These are phyloP conservation scores for Odontocolon sp. DNA, from an alignment of 2,888 invertebrate species.

Conservation along the genomic window DNA sequence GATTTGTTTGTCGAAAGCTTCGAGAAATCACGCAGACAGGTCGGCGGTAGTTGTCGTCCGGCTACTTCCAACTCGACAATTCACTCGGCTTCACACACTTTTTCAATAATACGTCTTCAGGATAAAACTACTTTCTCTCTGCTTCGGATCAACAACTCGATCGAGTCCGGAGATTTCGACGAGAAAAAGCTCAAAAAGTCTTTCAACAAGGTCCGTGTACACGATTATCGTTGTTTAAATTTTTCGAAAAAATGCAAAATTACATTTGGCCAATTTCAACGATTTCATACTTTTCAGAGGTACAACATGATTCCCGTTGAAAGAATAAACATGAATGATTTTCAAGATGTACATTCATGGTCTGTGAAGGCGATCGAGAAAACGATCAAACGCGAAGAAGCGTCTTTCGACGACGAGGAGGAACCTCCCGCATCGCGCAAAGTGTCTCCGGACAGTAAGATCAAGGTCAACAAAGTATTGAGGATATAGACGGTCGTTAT, in stretches of 20 bases:
- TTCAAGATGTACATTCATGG: no score
- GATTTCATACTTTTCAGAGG: no score
- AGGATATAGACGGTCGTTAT: not conserved
- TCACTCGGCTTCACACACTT: no score
- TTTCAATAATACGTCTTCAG: slow-evolving; percentile 26
- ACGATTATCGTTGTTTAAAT: no score
- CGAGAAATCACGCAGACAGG: no score
- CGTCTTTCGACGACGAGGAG: not conserved
- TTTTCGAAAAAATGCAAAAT: no score
- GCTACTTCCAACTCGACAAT: no score
- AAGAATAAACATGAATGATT: no score
- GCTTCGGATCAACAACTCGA: slow-evolving; percentile 15
- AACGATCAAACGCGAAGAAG: not conserved
- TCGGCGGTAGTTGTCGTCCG: no score
- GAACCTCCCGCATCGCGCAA: not conserved
- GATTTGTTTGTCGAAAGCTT: no score
- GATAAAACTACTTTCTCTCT: slow-evolving; percentile 14
- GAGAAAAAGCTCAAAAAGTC: slow-evolving; percentile 5
- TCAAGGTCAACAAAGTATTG: slow-evolving; percentile 8
- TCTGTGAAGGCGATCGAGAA: not conserved
- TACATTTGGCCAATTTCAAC: no score
- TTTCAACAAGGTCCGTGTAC: slow-evolving; percentile 40
- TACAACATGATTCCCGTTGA: slow-evolving; percentile 18
- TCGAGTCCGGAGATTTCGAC: not conserved
- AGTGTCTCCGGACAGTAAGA: not conserved